Percentiles rank a stretch among this genome's conserved stretches.
Conservation (phyloP, 2,888 invertebrate species). For the Octodonta nipae region DNA sequence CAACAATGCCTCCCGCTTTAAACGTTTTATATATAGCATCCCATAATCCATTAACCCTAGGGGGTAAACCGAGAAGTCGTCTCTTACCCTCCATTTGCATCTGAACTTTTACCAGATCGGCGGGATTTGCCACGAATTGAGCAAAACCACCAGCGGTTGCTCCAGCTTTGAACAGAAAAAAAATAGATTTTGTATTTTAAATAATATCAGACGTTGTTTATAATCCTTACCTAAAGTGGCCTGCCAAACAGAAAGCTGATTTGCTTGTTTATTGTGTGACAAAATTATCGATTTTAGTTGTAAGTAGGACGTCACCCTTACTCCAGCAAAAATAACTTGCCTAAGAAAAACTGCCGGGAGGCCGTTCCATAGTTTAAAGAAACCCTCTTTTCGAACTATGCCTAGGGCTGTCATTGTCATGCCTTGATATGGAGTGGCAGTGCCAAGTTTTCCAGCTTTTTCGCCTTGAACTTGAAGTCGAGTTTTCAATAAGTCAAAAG, state of each 20-base stretch:
- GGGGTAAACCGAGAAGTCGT: constrained; percentile 63
- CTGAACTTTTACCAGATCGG: constrained; percentile 87
- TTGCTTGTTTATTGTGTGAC: background rate
- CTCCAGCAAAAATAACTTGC: constrained; percentile 73
- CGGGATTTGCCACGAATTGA: constrained; percentile 79
- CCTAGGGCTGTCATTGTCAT: constrained; percentile 70
- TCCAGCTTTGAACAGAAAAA: constrained; percentile 48
- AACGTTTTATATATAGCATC: constrained; percentile 68
- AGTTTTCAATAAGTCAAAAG: constrained; percentile 86
- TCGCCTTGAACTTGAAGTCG: constrained; percentile 87
- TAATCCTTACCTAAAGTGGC: constrained; percentile 45
- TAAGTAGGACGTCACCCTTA: constrained; percentile 77
- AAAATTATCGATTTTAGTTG: background rate
- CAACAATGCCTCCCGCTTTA: constrained; percentile 59
- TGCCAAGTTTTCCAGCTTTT: constrained; percentile 16
- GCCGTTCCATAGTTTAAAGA: constrained; percentile 73
- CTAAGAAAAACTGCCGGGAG: constrained; percentile 77
- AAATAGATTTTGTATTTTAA: background rate
- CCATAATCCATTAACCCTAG: constrained; percentile 59
- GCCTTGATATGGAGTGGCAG: constrained; percentile 55
- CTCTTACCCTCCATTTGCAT: constrained; percentile 86
- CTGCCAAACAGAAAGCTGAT: constrained; percentile 46
- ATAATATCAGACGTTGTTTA: no score
- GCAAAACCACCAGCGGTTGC: constrained; percentile 71
- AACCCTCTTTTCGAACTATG: constrained; percentile 74